Base-by-base conservation (phyloP, 2,888 invertebrate species). In the Phortica magna region DNA sequence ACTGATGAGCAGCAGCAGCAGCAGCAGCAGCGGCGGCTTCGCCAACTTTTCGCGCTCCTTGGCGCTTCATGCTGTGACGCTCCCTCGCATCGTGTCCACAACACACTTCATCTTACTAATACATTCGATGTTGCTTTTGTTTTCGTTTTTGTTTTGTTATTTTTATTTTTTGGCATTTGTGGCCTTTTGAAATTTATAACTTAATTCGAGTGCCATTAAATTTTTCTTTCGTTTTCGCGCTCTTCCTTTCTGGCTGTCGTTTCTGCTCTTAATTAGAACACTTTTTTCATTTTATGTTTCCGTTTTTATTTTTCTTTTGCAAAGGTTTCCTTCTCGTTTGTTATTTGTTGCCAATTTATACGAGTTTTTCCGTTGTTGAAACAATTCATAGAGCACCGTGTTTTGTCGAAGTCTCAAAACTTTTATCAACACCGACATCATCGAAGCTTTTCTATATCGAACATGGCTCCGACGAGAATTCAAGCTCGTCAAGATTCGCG, bases 141-240 rank as follows among this genome's bases (percentile, higher is more conserved):
- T 59, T n/a, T 59, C 5, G 1, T 17, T 57, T 12, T 71, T 31
- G 12, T 41, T 12, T 31, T 48, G 19, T 71, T 55, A 53, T 9
- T 17, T 57, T 65, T 5, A 12, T 4, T 65, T 41, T 39, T 42
- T 9, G 55, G 12, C 59, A 43, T 73, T 57, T 41, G 57, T 73
- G 72, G 57, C 42, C 85, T 84, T 87, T 87, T 84, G 81, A 85
- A 85, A 85, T 85, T 67, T 84, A 85, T 85, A 85, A 85, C 87
- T 85, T 85, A 81, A 87, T 85, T 85, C 84, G 84, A 85, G 87
- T 85, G 85, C 83, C 85, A 85, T 85, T 85, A 87, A 85, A 87
- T 67, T 67, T 39, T 67, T 59, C 17, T 64, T 64, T 64, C 17
- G 6, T 67, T 41, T 41, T 48, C 10, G 48, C 48, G 48, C 14